phyloP scores from a whole-genome alignment of 2,888 invertebrate species.

The Eudemis profundana region DNA sequence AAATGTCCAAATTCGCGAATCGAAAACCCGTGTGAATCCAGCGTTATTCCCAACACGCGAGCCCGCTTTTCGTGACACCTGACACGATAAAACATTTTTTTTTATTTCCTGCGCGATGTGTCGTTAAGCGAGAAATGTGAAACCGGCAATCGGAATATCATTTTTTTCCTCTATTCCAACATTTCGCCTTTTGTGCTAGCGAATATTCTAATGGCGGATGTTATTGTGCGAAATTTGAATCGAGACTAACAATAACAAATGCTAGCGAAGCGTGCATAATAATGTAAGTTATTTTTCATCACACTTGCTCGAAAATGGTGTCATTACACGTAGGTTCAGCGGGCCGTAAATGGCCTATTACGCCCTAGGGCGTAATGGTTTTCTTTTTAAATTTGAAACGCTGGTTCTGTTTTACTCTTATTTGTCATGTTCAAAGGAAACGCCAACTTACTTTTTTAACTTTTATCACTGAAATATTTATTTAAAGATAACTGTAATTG shows the following conservation, averaged over 20 bases:
- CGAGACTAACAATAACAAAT: slow-evolving; percentile 6
- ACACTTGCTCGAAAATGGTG: too few species aligned
- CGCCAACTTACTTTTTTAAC: too few species aligned
- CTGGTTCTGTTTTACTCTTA: too few species aligned
- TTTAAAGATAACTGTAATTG: too few species aligned
- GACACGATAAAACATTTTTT: slow-evolving; percentile 52
- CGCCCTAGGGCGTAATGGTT: too few species aligned
- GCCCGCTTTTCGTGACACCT: slow-evolving; percentile 45
- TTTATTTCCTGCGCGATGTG: slow-evolving; percentile 42
- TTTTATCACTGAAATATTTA: too few species aligned
- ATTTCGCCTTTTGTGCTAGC: slow-evolving; percentile 47
- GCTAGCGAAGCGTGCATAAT: not conserved
- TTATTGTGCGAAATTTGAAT: slow-evolving; percentile 42
- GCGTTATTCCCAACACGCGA: not conserved
- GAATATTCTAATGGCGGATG: slow-evolving; percentile 49
- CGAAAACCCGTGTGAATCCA: slow-evolving; percentile 14
- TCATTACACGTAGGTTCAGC: too few species aligned
- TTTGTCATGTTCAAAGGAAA: too few species aligned
- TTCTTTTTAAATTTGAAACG: too few species aligned
- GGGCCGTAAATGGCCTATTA: too few species aligned
- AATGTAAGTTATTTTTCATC: slow-evolving; percentile 13
- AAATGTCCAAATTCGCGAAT: slow-evolving; percentile 1
- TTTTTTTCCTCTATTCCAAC: slow-evolving; percentile 41
- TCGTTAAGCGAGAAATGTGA: slow-evolving; percentile 51
- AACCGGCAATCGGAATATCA: slow-evolving; percentile 48